phyloP scores from a whole-genome alignment of 2,113 vertebrate species.

The Petroica traversi region DNA sequence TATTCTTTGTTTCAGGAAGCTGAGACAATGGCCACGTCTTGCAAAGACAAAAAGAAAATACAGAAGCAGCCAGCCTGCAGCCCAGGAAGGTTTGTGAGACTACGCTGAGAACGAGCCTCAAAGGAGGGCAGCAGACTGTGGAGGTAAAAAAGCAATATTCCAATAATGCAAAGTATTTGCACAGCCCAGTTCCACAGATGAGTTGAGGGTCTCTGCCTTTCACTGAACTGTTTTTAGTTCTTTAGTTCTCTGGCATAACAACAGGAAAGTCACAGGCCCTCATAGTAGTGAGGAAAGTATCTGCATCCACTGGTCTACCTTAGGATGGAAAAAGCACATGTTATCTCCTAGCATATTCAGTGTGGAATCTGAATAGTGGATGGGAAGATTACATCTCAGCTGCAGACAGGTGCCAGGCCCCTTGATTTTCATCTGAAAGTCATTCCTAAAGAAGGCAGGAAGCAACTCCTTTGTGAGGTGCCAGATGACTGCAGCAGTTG shows the following conservation, averaged over 20 bases:
- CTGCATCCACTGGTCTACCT: too few species aligned
- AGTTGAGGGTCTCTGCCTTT: not conserved
- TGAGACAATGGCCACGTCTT: not conserved
- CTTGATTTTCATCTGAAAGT: not conserved
- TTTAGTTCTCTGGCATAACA: not conserved
- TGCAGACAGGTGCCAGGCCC: not conserved
- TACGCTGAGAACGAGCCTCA: not conserved
- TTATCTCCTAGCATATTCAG: not conserved
- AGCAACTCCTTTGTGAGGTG: fast-evolving
- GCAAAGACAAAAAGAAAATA: slow-evolving; percentile 58
- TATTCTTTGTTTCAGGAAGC: slow-evolving; percentile 50
- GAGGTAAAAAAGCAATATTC: not conserved
- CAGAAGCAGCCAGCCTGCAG: slow-evolving; percentile 50
- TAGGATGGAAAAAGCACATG: not conserved
- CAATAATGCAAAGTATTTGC: not conserved
- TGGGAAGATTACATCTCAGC: not conserved
- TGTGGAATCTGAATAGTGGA: not conserved
- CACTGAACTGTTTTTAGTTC: not conserved
- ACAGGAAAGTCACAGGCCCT: not conserved
- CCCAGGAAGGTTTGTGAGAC: slow-evolving; percentile 63
- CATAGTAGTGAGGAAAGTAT: not conserved
- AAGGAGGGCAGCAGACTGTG: fast-evolving
- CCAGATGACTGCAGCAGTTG: fast-evolving
- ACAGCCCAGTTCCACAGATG: not conserved
- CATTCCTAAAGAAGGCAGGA: not conserved